Base-by-base conservation (phyloP, 2,797 vertebrate genomes). In the Sebastes glaucus region DNA sequence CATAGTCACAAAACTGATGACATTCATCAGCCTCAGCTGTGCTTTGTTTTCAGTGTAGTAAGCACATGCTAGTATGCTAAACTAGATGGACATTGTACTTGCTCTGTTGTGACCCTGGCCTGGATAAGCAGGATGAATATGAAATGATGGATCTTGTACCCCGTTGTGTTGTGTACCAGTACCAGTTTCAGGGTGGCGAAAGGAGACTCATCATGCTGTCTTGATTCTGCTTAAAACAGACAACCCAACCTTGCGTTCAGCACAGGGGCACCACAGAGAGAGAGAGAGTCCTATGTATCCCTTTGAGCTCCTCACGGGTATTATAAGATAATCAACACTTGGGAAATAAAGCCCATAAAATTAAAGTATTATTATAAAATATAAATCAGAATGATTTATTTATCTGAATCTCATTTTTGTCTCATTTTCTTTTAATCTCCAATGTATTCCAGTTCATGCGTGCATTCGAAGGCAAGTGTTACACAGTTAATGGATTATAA, bases 401-500 rank as follows among this genome's bases (percentile, higher is more conserved):
- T 3, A 4, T 13, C 30, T 20, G 16, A 56, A 25, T 38, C 4
- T 25, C 7, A 7, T 28, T 52, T 52, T 52, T 46, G 42, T 46
- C 7, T 52, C 7, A 52, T 52, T 52, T 52, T 56, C 4, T 55
- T 62, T 27, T 55, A 14, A 49, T 32, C 23, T 74, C 1, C 3
- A 11, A 53, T 65, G 2, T 22, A 53, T 60, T 61, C 6, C 23
- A 46, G 11, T 62, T 59, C 9, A 28, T 18, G 4, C 11, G 25
- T 55, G 2, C 14, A 27, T 35, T 56, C 33, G 63, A 78, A 49
- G 20, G 53, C 55, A n/a, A 49, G n/a, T 71, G 66, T 60, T 66
- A 28, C 35, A 13, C 27, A 82, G 57, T 49, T 75, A 77, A 78
- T 67, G 7, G 23, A 56, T 83, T 25, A 42, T 42, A 52, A 61